Evolutionary conservation across 2,797 vertebrate species (phyloP).

Genomic region (Scarus forsteni): DNA sequence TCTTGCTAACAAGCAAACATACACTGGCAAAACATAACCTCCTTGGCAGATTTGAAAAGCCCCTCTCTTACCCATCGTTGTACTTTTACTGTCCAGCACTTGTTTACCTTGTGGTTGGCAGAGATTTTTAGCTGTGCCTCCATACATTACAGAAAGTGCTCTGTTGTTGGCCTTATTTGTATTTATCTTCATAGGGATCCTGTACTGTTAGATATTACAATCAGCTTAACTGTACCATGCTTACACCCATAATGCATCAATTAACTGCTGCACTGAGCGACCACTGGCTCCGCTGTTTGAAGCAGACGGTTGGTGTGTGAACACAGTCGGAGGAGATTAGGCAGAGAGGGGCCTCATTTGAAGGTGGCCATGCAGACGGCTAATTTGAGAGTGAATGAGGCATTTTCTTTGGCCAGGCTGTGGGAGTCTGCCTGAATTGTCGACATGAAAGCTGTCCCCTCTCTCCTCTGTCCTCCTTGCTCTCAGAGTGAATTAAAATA

Average conservation of each 20-base stretch:
- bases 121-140: no score
- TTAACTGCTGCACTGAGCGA: conserved; percentile 57
- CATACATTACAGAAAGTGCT: conserved; percentile 4
- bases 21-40: no score
- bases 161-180: background rate
- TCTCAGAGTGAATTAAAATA: conserved; percentile 56
- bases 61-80: no score
- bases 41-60: no score
- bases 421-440: conserved; percentile 44
- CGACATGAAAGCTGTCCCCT: conserved; percentile 46
- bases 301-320: conserved; percentile 62
- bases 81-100: no score
- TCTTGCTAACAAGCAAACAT: no score
- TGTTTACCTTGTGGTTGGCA: no score
- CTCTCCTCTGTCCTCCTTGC: conserved; percentile 33
- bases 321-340: conserved; percentile 71
- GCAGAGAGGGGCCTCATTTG: conserved; percentile 61
- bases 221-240: conserved; percentile 65
- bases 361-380: conserved; percentile 66
- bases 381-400: conserved; percentile 76
- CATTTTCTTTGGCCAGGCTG: conserved; percentile 65
- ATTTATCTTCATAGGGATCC: conserved; percentile 17
- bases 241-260: conserved; percentile 66
- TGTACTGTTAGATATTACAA: conserved; percentile 54
- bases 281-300: conserved; percentile 42